Base-by-base conservation (phyloP, 2,797 vertebrate species). In the Furcifer pardalis region DNA sequence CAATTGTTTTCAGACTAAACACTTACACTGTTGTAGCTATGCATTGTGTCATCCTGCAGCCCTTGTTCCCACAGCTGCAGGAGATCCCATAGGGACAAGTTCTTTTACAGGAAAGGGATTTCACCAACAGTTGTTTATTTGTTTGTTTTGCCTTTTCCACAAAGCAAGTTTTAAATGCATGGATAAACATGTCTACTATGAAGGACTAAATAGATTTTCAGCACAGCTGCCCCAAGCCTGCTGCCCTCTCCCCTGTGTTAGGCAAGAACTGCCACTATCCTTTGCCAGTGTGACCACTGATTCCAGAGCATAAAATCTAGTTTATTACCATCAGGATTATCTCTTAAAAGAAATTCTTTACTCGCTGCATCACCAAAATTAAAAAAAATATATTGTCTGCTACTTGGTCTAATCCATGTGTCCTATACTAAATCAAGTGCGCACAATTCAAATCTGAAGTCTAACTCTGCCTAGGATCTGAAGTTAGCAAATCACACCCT, bases 1-100 rank as follows among this genome's bases (percentile, higher is more conserved):
- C 7, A 89, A 2, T 81, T 5, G 40, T 30, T 37, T 77, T 56
- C 83, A 15, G 17, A 81, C 77, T 25, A 40, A 84, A 25, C 77
- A 44, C 8, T n/a, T 32, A 42, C n/a, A 32, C 78, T n/a, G 30
- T 84, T 85, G 1, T 7, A 75, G 23, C 10, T 63, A 19, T 56
- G 21, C 65, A 9, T 80, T 42, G 15, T 62, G 42, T 56, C 74
- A 71, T 37, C 12, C 42, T 59, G 12, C 40, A 60, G 25, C 3
- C 9, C 23, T 19, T 37, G 27, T 60, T 77, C n/a, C 37, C 5
- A 46, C 8, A 9, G 2, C 1, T 62, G 23, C 40, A 46, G 40
- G n/a, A 71, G 69, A 30, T 71, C 35, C n/a, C 30, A 62, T 25
- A 7, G n/a, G 25, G 32, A 52, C 7, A 27, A 71, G 62, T 42